Evolutionary conservation across 2,888 invertebrate species (phyloP), one percentile per base, ranked within the genome.

Genomic region (Diplolepis rosae): DNA sequence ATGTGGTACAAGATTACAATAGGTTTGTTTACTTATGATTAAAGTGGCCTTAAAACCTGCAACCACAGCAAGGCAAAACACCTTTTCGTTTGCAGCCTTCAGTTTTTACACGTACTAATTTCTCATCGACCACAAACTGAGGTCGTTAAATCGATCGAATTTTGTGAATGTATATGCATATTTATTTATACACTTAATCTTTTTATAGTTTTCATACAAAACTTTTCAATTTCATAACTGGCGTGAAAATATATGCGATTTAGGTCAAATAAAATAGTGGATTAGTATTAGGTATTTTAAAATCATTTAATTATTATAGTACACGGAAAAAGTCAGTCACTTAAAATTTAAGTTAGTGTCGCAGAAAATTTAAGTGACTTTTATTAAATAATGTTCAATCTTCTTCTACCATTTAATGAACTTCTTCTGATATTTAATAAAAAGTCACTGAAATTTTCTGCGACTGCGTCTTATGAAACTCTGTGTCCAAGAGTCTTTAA

Each of bases 61-160:
- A 45, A 45, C 45, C 45, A 45, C 45, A 45, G 4, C 45, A 18
- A 45, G 45, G 54, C 54, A 54, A 28, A 30, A 30, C 18, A 61
- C 18, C 35, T 39, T 61, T 61, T 35, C 35, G 22, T 61, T 61
- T 22, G 13, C n/a, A 52, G 9, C 52, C 52, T 52, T 52, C 52
- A 35, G 22, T 61, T 61, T 61, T 61, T 35, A 2, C 22, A 24
- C 24, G 35, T 24, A 61, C 13, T 22, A 61, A 61, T 61, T 61
- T 39, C 61, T 61, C 61, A 35, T 24, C n/a, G 22, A 61, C 35
- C 35, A 35, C 56, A 56, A 35, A 39, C 35, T 39, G 35, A 61
- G 39, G 61, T 61, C 39, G 35, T 35, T 61, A 24, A 61, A 61
- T 27, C 35, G 24, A 61, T 61, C 24, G 18, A 39, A 39, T 35